Evolutionary conservation across 2,888 invertebrate species (phyloP).

Genomic region (Mythimna impura): DNA sequence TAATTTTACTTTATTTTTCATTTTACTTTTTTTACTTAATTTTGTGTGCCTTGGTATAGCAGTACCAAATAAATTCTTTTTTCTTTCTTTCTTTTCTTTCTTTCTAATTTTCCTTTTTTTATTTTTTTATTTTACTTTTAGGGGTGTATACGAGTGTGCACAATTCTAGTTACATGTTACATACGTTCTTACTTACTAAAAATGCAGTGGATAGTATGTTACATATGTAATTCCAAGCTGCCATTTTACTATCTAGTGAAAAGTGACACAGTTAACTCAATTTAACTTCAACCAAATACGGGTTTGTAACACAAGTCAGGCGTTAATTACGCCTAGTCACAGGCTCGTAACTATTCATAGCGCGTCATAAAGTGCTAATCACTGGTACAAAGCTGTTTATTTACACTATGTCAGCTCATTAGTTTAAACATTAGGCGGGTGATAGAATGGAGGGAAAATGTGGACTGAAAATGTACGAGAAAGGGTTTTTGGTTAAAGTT

Average conservation of each 20-base stretch:
- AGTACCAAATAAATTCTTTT: no score
- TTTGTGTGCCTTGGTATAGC: no score
- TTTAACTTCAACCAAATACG: constrained; percentile 15
- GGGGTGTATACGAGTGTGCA: no score
- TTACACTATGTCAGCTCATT: constrained; percentile 53
- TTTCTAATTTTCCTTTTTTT: no score
- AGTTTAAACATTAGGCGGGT: constrained; percentile 41
- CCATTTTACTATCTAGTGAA: neutral
- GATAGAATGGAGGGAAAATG: constrained; percentile 16
- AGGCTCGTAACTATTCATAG: constrained; percentile 53
- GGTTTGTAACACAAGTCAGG: constrained; percentile 38
- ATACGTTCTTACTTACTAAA: no score
- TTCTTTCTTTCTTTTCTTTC: no score
- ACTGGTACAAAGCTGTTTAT: constrained; percentile 52
- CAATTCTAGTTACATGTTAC: no score
- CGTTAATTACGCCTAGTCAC: constrained; percentile 56
- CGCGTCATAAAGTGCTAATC: constrained; percentile 61
- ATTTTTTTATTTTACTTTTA: no score
- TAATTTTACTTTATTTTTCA: no score
- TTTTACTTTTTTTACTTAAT: no score
- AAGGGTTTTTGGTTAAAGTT: neutral
- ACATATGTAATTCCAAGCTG: constrained; percentile 2
- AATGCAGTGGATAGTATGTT: no score
- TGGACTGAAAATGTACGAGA: neutral
- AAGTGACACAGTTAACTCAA: constrained; percentile 10